Conservation (phyloP, 2,797 vertebrate genomes). For the Labroides dimidiatus region DNA sequence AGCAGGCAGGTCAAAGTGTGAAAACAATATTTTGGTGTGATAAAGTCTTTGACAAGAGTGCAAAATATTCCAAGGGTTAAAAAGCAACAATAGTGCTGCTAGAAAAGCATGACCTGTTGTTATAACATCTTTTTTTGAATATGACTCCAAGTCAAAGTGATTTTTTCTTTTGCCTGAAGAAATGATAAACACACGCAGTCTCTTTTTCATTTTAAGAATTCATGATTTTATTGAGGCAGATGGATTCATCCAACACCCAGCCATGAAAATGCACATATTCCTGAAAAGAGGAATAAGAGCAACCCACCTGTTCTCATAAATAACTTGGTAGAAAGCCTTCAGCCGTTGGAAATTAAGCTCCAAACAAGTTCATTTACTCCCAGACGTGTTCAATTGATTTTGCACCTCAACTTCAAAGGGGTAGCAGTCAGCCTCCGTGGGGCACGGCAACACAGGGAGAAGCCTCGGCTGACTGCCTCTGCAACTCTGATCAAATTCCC, state of each 20-base stretch:
- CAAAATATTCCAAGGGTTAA: neutral
- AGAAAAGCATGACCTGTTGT: neutral
- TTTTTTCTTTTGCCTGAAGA: neutral
- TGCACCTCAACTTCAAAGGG: constrained; percentile 80
- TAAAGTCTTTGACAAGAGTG: neutral
- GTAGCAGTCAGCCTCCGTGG: constrained; percentile 57
- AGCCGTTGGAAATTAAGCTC: constrained; percentile 79
- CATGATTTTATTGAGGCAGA: constrained; percentile 16
- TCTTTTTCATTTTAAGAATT: constrained; percentile 29
- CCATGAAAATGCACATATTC: constrained; percentile 24
- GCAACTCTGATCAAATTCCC: constrained; percentile 70
- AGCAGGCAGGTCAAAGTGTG: neutral
- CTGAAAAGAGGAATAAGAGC: constrained; percentile 26
- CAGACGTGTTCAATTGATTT: constrained; percentile 84
- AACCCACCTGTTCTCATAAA: constrained; percentile 65
- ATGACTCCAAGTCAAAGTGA: constrained; percentile 1
- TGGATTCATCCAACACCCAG: constrained; percentile 20
- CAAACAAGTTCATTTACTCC: constrained; percentile 82
- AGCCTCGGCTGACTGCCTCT: constrained; percentile 59
- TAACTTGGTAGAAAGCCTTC: constrained; percentile 67
- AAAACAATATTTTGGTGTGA: neutral
- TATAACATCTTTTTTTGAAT: neutral
- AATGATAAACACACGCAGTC: constrained; percentile 25
- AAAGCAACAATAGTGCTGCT: neutral
- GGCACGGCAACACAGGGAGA: constrained; percentile 45